Percentiles rank a stretch among this genome's conserved stretches.
These are phyloP conservation scores for Drosophila flavopinicola DNA, from an alignment of 2,888 invertebrate species.

Conservation along the genomic window DNA sequence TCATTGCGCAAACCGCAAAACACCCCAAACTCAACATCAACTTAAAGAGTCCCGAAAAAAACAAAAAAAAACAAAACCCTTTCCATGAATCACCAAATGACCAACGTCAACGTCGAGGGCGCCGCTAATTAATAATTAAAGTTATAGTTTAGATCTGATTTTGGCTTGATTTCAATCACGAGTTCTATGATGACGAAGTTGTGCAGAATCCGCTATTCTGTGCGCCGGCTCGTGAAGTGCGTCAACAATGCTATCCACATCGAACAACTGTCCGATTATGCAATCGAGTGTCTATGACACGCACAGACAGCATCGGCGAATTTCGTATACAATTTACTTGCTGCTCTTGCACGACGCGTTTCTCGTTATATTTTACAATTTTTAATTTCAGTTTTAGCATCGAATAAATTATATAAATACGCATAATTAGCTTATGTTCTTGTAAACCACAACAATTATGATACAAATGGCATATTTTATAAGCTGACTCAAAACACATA, in stretches of 20 bases:
- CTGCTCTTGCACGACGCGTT: conserved; percentile 57
- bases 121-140: conserved; percentile 39
- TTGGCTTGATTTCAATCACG: conserved; percentile 36
- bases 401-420: conserved; percentile 72
- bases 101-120: conserved; percentile 12
- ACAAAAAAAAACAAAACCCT: background rate
- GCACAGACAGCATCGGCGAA: conserved; percentile 16
- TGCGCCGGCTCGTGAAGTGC: conserved; percentile 49
- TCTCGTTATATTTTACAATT: conserved; percentile 65
- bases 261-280: background rate
- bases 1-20: conserved; percentile 51
- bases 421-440: conserved; percentile 51
- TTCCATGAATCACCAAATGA: conserved; percentile 17
- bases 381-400: conserved; percentile 70
- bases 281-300: conserved; percentile 4
- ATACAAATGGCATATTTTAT: conserved; percentile 40
- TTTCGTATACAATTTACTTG: conserved; percentile 28
- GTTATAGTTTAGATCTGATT: conserved; percentile 36
- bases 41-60: conserved; percentile 20
- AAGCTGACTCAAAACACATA: conserved; percentile 37
- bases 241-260: conserved; percentile 1
- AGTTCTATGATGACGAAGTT: conserved; percentile 71
- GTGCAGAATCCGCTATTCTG: conserved; percentile 43
- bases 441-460: conserved; percentile 22
- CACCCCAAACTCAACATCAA: conserved; percentile 11